Evolutionary conservation across 1,140 invertebrate species (phyloP).

Genomic region (Oscheius sp.): DNA sequence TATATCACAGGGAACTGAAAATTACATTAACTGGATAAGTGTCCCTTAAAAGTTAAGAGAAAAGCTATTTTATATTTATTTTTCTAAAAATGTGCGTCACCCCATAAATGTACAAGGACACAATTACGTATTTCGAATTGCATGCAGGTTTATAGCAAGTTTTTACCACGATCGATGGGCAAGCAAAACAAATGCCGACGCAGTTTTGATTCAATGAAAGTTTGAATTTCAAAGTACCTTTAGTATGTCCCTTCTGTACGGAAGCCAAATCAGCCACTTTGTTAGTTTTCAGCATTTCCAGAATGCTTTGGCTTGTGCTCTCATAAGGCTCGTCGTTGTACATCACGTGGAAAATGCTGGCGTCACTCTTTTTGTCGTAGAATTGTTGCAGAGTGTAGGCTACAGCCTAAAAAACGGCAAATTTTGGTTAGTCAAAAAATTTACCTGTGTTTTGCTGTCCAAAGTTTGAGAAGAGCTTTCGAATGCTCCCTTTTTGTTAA

Average conservation of each 20-base stretch:
- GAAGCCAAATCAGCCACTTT: conserved; percentile 1
- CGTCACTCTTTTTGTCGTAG: conserved; percentile 33
- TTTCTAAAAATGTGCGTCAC: too few relatives aligned
- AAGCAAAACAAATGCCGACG: too few relatives aligned
- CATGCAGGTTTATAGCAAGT: too few relatives aligned
- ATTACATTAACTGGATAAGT: too few relatives aligned
- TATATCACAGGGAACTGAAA: too few relatives aligned
- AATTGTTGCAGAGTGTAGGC: conserved; percentile 47
- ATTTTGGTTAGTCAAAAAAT: conserved; percentile 7
- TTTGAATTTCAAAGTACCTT: neutral
- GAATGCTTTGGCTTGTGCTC: neutral
- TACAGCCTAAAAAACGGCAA: conserved; percentile 35
- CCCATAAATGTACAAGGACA: too few relatives aligned
- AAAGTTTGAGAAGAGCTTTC: conserved; percentile 31
- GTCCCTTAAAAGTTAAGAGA: too few relatives aligned
- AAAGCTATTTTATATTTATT: too few relatives aligned
- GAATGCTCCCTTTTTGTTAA: conserved; percentile 34
- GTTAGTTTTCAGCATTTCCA: neutral
- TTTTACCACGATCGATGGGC: too few relatives aligned
- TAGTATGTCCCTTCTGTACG: neutral
- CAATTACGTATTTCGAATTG: too few relatives aligned
- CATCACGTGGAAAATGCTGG: conserved; percentile 41
- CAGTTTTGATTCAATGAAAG: neutral
- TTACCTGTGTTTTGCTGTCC: conserved; percentile 34
- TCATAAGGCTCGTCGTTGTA: conserved; percentile 43